Percentiles rank a stretch among this genome's conserved stretches.
Conservation (phyloP, 1,140 invertebrate genomes). For the Cydia pomonella region DNA sequence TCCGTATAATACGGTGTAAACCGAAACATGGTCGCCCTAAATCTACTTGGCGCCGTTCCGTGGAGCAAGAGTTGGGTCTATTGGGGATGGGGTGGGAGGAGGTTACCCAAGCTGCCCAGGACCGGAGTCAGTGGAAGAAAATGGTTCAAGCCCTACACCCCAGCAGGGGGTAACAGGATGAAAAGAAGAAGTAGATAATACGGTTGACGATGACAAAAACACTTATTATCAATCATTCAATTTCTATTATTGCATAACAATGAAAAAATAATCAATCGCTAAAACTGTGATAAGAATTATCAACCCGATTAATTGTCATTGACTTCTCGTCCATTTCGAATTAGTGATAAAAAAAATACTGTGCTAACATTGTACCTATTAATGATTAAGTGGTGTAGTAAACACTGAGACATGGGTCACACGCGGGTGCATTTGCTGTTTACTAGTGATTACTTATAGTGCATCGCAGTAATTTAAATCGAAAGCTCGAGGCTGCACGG, state of each 20-base stretch:
- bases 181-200: no score
- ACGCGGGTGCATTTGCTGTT: background rate
- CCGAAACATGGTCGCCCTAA: no score
- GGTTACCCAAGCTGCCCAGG: no score
- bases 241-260: background rate
- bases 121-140: no score
- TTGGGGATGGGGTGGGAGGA: no score
- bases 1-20: no score
- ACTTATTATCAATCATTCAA: no score
- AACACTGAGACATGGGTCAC: background rate
- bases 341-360: background rate
- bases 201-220: no score
- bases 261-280: background rate
- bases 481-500: background rate
- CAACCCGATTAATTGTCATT: background rate
- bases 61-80: no score
- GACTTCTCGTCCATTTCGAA: conserved; percentile 1
- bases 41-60: no score
- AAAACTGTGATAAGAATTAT: conserved; percentile 33
- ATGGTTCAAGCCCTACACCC: no score
- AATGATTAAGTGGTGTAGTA: conserved; percentile 11
- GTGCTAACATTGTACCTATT: background rate
- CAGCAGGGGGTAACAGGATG: no score
- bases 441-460: background rate
- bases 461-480: background rate